Evolutionary conservation across 2,888 invertebrate species (phyloP), one percentile per base, ranked within the genome.

Genomic region (Acheta domesticus): DNA sequence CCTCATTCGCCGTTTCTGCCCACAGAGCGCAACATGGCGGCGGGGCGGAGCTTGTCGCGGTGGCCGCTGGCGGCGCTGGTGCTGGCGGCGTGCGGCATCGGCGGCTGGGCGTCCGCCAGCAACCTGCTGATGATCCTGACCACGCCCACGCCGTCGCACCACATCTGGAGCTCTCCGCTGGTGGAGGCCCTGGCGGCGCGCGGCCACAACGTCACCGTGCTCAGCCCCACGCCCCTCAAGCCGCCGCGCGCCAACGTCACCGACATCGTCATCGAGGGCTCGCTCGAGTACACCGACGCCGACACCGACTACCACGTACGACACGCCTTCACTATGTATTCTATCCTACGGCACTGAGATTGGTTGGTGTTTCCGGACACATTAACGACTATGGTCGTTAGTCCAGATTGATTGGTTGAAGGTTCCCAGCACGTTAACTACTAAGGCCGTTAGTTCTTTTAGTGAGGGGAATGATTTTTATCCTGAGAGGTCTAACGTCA

Each of bases 121-220:
- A 62, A 62, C 62, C 3, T 62, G 16, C n/a, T 62, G 12, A 4
- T 14, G 14, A 62, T 62, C 62, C 62, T 62, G 14, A 62, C 62
- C 16, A 62, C 62, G 14, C 62, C 62, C 20, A 76, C 76, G 1
- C 48, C 48, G 5, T 76, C 76, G 16, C 76, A 76, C 48, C 21
- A 21, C 48, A 76, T 48, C 12, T 48, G 36, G 36, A n/a, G 21
- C 19, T n/a, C 48, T 12, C 76, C 49, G 1, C 74, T 80, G 50
- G 75, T 49, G 49, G 48, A 48, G 74, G 80, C 76, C 11, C 74
- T 80, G 49, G 80, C 79, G 5, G n/a, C 76, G 20, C 21, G 80
- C 3, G 79, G 77, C 12, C 77, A 79, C 36, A 48, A 81, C 49
- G 79, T 82, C 62, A 82, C 82, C 12, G 81, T 80, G 19, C 48